These are phyloP conservation scores for Parnassius orleans DNA, from an alignment of 2,888 invertebrate species.

Conservation along the genomic window DNA sequence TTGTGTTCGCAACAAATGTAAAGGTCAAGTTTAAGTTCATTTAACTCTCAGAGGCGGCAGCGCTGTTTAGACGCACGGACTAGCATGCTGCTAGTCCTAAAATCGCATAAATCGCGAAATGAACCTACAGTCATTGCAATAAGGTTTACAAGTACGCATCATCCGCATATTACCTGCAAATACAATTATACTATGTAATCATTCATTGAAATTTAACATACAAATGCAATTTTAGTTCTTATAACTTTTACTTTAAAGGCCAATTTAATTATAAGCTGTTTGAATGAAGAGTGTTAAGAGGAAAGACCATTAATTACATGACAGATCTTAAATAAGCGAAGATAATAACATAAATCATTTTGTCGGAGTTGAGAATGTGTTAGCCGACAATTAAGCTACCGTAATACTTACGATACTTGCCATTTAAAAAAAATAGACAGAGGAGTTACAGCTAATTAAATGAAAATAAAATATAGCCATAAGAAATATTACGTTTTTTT, in stretches of 20 bases:
- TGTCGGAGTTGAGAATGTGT: constrained; percentile 14
- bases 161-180: constrained; percentile 12
- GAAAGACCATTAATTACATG: constrained; percentile 24
- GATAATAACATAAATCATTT: constrained; percentile 23
- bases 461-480: background rate
- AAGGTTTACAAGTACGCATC: background rate
- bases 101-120: constrained; percentile 1
- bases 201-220: constrained; percentile 6
- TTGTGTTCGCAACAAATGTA: constrained; percentile 25
- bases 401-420: constrained; percentile 22
- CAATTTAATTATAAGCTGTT: background rate
- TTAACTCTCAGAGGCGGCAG: constrained; percentile 22
- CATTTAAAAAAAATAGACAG: constrained; percentile 1
- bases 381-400: constrained; percentile 26
- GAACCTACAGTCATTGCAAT: background rate
- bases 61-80: constrained; percentile 16
- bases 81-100: background rate
- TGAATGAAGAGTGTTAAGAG: constrained; percentile 1
- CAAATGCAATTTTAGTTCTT: constrained; percentile 3
- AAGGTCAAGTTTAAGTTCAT: constrained; percentile 29
- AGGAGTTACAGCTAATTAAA: background rate
- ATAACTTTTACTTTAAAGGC: background rate
- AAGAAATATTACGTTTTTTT: no score
- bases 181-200: background rate
- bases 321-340: constrained; percentile 23